phyloP scores from a whole-genome alignment of 2,888 invertebrate species.

The Suillia variegata region DNA sequence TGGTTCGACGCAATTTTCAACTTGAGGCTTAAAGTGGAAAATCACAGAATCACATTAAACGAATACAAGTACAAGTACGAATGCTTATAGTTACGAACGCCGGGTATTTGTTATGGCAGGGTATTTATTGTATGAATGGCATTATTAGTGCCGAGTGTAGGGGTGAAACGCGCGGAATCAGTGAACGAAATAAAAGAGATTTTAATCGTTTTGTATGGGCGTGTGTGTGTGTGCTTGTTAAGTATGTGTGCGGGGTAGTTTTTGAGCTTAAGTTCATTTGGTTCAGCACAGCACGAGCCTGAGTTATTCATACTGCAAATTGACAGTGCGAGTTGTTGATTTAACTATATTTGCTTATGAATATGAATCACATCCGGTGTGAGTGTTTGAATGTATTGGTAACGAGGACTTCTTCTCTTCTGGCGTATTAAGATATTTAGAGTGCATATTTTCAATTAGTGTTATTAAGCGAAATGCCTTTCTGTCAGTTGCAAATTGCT shows the following conservation, averaged over 20 bases:
- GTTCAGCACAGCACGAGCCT: background rate
- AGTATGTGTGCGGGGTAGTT: conserved; percentile 13
- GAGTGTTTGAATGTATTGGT: background rate
- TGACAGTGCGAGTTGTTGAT: conserved; percentile 5
- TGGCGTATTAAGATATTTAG: background rate
- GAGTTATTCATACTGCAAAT: background rate
- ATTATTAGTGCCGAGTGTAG: background rate
- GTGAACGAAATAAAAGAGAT: conserved; percentile 19
- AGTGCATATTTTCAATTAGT: background rate
- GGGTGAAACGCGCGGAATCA: background rate
- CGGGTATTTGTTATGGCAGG: too few species aligned
- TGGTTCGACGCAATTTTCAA: conserved; percentile 30
- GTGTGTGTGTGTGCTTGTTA: background rate
- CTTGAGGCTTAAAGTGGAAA: conserved; percentile 35
- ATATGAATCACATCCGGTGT: conserved; percentile 28
- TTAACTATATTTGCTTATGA: conserved; percentile 15
- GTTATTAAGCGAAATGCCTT: background rate
- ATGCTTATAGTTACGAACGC: too few species aligned
- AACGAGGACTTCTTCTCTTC: background rate
- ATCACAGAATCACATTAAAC: conserved; percentile 29
- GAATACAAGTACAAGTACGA: too few species aligned
- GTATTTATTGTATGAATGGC: too few species aligned
- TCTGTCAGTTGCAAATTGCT: background rate
- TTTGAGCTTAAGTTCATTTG: conserved; percentile 19
- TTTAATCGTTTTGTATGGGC: conserved; percentile 20